Percentiles rank a stretch among this genome's conserved stretches.
Conservation (phyloP, 2,888 invertebrate genomes). For the Ennomos erosarius region DNA sequence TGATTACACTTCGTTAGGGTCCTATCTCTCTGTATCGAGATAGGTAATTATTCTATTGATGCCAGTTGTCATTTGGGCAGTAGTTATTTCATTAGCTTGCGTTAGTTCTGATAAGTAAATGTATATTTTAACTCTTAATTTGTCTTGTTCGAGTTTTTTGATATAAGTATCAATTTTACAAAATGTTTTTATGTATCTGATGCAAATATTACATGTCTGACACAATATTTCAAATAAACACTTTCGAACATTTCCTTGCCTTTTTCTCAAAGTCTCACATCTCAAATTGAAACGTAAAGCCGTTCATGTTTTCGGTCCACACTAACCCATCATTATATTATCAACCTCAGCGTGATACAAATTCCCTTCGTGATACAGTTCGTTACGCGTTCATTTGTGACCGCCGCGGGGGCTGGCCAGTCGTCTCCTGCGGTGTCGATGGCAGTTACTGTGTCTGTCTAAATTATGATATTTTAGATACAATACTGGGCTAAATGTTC, state of each 20-base stretch:
- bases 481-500: background rate
- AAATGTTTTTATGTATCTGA: too few species aligned
- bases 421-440: conserved; percentile 17
- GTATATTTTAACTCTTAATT: background rate
- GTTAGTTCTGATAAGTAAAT: conserved; percentile 1
- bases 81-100: conserved; percentile 7
- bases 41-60: conserved; percentile 9
- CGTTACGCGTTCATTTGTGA: conserved; percentile 19
- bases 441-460: background rate
- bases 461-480: background rate
- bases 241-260: too few species aligned
- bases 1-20: conserved; percentile 11
- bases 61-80: conserved; percentile 6
- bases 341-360: conserved; percentile 19
- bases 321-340: conserved; percentile 8
- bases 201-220: too few species aligned
- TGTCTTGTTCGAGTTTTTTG: background rate
- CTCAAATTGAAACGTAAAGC: too few species aligned
- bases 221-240: too few species aligned
- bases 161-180: too few species aligned
- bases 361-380: conserved; percentile 19
- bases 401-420: conserved; percentile 10
- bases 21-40: background rate
- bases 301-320: background rate
- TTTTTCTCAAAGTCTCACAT: too few species aligned